Percentiles rank a stretch among this genome's conserved stretches.
Evolutionary conservation across 2,797 vertebrate genomes (phyloP).

Genomic region (Psittacula derbiana): DNA sequence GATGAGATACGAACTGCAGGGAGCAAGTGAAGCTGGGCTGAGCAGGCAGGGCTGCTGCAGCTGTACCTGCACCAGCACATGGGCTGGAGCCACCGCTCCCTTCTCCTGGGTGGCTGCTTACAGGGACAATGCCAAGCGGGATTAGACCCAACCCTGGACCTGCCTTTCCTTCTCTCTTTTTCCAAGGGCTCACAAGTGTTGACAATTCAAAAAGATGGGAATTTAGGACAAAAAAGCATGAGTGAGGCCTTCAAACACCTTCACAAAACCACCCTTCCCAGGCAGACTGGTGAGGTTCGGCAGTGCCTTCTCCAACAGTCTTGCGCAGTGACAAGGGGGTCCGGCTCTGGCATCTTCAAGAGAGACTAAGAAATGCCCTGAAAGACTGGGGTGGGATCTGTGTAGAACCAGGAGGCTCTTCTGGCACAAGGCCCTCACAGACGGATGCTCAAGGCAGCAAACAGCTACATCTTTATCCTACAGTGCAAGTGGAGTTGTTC

Average conservation of each 20-base stretch:
- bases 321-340: neutral
- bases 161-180: neutral
- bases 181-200: neutral
- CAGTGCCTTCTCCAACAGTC: neutral
- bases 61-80: neutral
- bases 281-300: neutral
- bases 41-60: neutral
- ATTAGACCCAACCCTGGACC: neutral
- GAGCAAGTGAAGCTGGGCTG: neutral
- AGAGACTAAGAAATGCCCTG: neutral
- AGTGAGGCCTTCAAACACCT: neutral
- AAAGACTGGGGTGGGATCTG: neutral
- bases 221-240: neutral
- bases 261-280: neutral
- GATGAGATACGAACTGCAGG: neutral
- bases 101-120: neutral
- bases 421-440: neutral
- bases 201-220: neutral
- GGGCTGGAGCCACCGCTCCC: slow-evolving; percentile 24
- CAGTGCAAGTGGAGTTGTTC: neutral
- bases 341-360: neutral
- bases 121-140: slow-evolving; percentile 13
- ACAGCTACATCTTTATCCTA: neutral
- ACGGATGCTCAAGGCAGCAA: neutral
- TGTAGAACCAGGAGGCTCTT: neutral